Evolutionary conservation across 2,797 vertebrate species (phyloP), one percentile per base, ranked within the genome.

Genomic region (Psittacula echo): DNA sequence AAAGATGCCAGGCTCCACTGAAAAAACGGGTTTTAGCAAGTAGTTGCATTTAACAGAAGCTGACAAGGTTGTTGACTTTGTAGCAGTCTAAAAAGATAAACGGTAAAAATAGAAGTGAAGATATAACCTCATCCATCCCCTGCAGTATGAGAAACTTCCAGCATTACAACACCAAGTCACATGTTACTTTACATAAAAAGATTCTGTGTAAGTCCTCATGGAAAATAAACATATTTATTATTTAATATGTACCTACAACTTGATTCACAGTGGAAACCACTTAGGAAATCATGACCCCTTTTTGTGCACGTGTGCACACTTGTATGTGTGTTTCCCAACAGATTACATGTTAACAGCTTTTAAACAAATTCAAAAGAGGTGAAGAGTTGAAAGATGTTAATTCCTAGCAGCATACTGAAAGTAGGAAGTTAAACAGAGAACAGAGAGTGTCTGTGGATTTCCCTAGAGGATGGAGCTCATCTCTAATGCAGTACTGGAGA

Each of bases 41-140:
- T 62, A 58, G 19, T 47, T 93, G 44, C 7, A 37, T 78, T 83
- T 96, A 92, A 76, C 27, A 81, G 51, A 44, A 79, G 30, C 39
- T 93, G 70, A 91, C 62, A 90, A 89, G n/a, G 11, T 22, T 81
- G 29, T 53, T 93, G 61, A 76, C 37, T 91, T 94, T 82, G 37
- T 34, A 73, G 32, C 9, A 60, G 7, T 78, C 39, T 92, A 70
- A 71, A 30, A 92, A 39, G 32, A 88, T 27, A 89, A 95, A 78
- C 5, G 58, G 10, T 37, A 61, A 90, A 95, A 96, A 65, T 48
- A 10, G 51, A 85, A 65, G 34, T 30, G 27, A 26, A 90, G 47
- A 66, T 27, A 44, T 77, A 32, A 79, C 41, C 24, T 37, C 39
- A 56, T 26, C 4, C 44, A 51, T 37, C 74, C 47, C 39, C 73